These are phyloP conservation scores for Gallinago undulata DNA, from an alignment of 2,113 vertebrate species.

Conservation along the genomic window DNA sequence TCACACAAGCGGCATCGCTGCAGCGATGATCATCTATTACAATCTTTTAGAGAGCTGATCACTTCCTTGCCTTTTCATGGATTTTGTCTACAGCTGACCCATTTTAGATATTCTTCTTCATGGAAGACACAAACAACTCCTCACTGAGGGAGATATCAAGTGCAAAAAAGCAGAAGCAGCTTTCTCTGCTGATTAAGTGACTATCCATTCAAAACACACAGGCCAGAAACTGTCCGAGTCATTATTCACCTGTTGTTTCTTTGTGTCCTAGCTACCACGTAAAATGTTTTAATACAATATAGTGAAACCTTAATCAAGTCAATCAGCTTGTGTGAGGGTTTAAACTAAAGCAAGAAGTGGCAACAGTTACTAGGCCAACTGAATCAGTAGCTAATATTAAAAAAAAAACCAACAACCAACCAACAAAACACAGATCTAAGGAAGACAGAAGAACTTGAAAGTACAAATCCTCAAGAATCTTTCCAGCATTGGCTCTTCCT, in stretches of 20 bases:
- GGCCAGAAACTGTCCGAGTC: background rate
- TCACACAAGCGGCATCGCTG: background rate
- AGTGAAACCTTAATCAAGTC: background rate
- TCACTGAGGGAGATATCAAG: background rate
- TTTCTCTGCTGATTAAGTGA: background rate
- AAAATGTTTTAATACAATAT: background rate
- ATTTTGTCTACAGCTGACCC: background rate
- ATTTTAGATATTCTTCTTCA: background rate
- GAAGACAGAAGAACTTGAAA: background rate
- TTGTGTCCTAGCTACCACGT: background rate
- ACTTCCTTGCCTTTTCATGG: background rate
- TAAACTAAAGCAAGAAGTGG: background rate
- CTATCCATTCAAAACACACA: background rate
- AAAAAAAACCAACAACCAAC: background rate
- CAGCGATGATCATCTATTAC: background rate
- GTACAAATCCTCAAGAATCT: background rate
- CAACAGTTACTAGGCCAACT: background rate
- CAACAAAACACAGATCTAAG: background rate
- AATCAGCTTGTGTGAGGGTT: background rate
- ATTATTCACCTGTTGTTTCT: background rate
- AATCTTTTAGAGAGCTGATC: background rate
- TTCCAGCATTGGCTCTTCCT: background rate
- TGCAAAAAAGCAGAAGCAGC: background rate
- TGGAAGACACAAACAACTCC: background rate
- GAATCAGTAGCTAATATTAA: background rate